Evolutionary conservation across 2,888 invertebrate species (phyloP).

Genomic region (Diarsia dahlii): DNA sequence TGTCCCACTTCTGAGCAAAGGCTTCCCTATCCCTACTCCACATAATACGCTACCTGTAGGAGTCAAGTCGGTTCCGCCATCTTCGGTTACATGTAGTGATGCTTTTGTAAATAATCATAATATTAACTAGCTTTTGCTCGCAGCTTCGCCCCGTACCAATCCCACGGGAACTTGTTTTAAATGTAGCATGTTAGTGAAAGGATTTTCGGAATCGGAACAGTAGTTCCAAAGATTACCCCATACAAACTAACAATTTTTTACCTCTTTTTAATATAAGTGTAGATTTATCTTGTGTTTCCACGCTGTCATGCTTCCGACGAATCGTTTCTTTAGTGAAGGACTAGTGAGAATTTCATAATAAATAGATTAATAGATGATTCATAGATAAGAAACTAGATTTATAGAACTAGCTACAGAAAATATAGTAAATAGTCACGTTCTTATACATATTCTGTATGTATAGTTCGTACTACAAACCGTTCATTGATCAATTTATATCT

Average conservation of each 20-base stretch:
- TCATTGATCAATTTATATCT: slow-evolving; percentile 9
- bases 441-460: slow-evolving; percentile 10
- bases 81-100: no score
- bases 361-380: slow-evolving; percentile 51
- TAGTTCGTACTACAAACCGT: neutral
- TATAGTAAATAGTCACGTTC: slow-evolving; percentile 63
- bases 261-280: neutral
- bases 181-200: no score
- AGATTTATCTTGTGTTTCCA: slow-evolving; percentile 21
- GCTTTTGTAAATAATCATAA: no score
- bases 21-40: neutral
- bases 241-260: no score
- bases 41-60: neutral
- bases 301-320: slow-evolving; percentile 1
- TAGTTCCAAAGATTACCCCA: no score
- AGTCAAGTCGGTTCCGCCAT: neutral
- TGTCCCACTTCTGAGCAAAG: neutral
- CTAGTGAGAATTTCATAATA: slow-evolving; percentile 47
- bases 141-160: no score
- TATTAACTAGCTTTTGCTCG: no score
- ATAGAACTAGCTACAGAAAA: slow-evolving; percentile 30
- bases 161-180: no score
- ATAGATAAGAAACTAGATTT: slow-evolving; percentile 55
- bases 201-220: no score
- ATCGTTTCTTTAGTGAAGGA: slow-evolving; percentile 21